Evolutionary conservation across 2,113 vertebrate genomes (phyloP), one percentile per base, ranked within the genome.

Genomic region (Phocoena sinus): DNA sequence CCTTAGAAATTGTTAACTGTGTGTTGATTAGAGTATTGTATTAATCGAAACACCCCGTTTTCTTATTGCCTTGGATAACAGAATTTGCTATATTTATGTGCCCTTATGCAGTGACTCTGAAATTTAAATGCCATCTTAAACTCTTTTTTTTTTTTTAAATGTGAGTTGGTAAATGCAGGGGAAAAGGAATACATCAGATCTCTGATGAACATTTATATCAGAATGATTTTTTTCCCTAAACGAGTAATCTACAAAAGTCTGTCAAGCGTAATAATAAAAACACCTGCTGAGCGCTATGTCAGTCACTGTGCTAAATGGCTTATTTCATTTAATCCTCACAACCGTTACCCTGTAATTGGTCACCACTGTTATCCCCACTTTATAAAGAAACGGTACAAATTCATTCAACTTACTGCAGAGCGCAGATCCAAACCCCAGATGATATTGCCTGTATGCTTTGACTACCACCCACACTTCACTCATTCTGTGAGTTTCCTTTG

Each of bases 101-200:
- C 84, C 65, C 28, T 92, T 14, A 67, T 83, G 67, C 31, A 70
- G 25, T 82, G 62, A 94, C 53, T 93, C n/a, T 96, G 38, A 92
- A 89, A 90, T 91, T 96, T 96, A 92, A 90, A 90, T 90, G 50
- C 20, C 33, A 31, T 63, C 4, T 79, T 92, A 89, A 89, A 33
- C 28, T 25, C 79, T 36, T 56, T 80, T 80, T 70, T 84, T 53
- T 88, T 80, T 80, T 62, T 62, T 28, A 13, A 81, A 84, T 68
- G 5, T 62, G 23, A 58, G 31, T 60, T 77, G 31, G 13, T 31
- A 87, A 91, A 67, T 31, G 17, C 31, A 87, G n/a, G 11, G 33
- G 11, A 28, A 91, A 86, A 56, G 38, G 10, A 96, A 86, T 38
- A 63, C 1, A 71, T 77, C 28, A 67, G 44, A 86, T 82, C 18